These are phyloP conservation scores for Albula glossodonta DNA, from an alignment of 2,113 vertebrate species.

Conservation along the genomic window DNA sequence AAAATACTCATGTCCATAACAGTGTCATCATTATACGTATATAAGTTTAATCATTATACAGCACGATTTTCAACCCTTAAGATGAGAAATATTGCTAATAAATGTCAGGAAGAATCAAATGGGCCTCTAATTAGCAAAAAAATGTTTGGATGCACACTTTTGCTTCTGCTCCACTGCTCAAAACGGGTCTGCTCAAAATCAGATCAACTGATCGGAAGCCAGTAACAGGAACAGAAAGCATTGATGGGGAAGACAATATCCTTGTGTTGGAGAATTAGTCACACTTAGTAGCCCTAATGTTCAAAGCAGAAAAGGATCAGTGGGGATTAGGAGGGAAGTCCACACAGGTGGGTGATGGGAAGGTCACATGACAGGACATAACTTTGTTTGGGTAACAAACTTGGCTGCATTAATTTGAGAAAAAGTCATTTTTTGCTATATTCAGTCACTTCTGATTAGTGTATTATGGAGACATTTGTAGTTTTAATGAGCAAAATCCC, in stretches of 20 bases:
- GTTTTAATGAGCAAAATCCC: background rate
- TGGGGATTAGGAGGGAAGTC: conserved; percentile 72
- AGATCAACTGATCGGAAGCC: conserved; percentile 63
- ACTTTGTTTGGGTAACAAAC: conserved; percentile 67
- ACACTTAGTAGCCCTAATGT: conserved; percentile 75
- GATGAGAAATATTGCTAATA: too few species aligned
- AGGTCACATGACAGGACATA: conserved; percentile 72
- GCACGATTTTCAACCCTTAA: too few species aligned
- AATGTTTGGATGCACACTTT: background rate
- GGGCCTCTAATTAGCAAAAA: too few species aligned
- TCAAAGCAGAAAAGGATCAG: conserved; percentile 60
- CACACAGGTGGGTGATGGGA: conserved; percentile 68
- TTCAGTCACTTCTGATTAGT: background rate
- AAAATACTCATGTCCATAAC: too few species aligned
- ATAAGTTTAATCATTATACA: too few species aligned
- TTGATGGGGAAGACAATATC: conserved; percentile 70
- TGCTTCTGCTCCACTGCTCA: conserved; percentile 47
- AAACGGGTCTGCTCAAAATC: conserved; percentile 53
- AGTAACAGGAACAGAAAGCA: conserved; percentile 65
- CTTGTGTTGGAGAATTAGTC: conserved; percentile 78
- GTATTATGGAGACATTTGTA: background rate
- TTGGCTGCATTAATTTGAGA: conserved; percentile 61
- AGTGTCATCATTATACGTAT: too few species aligned
- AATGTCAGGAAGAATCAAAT: too few species aligned
- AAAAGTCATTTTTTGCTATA: conserved; percentile 56